Evolutionary conservation across 1,140 invertebrate genomes (phyloP), one percentile per base, ranked within the genome.

Genomic region (Archegozetes longisetosus): DNA sequence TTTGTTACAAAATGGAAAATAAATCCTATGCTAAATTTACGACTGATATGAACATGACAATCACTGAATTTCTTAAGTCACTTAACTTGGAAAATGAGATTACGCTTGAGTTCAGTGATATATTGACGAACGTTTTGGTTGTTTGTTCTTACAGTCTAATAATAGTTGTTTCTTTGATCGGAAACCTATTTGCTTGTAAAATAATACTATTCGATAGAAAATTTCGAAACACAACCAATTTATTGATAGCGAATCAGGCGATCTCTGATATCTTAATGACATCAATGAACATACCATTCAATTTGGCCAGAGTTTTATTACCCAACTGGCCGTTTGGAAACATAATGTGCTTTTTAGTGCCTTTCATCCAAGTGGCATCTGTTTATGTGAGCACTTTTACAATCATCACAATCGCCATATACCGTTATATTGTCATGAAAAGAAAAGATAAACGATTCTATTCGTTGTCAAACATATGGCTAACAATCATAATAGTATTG

Each of bases 241-340:
- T 93, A 32, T 78, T 94, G 2, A 94, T 95, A 61, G 84, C 86
- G 60, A 89, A 89, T 69, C 71, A 89, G 52, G 86, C 87, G 1
- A 76, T 88, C 20, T 91, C 92, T 4, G 92, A 97, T 72, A 74
- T 96, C 6, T 78, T 92, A 6, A 96, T 96, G 71, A 88, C 96
- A 32, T 80, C 92, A 51, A 90, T 96, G 72, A 96, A 92, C 74
- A 88, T 96, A 28, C 92, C 92, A 0, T 91, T 89, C 69, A 93
- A 88, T 3, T 88, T 86, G 0, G 82, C 83, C 12, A 87, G 90
- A 66, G 91, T 89, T 71, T 83, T 87, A 0, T 72, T 88, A 64
- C 79, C 82, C 0, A 80, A 74, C 48, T 76, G 75, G 75, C 70
- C 71, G 0, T 76, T 77, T 61, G 75, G 75, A 0, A 32, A 53